These are phyloP conservation scores for Mola mola DNA, from an alignment of 2,113 vertebrate species.

Conservation along the genomic window DNA sequence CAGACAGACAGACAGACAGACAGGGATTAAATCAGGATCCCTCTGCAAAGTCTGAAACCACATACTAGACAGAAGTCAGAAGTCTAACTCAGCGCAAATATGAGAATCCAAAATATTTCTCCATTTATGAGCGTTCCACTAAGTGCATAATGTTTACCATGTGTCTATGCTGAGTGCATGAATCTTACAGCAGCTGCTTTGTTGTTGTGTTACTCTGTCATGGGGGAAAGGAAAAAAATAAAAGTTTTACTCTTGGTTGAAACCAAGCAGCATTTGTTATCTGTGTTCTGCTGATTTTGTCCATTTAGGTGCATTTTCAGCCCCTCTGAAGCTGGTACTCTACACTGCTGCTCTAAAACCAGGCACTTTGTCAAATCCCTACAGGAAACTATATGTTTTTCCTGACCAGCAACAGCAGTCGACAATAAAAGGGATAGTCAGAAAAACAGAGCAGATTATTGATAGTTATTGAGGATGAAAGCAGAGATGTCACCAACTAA, in stretches of 20 bases:
- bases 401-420: neutral
- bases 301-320: constrained; percentile 30
- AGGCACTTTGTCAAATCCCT: constrained; percentile 21
- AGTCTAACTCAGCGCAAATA: constrained; percentile 2
- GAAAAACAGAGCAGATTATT: too few species aligned
- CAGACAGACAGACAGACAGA: constrained; percentile 4
- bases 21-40: constrained; percentile 4
- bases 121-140: constrained; percentile 54
- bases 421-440: too few species aligned
- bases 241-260: constrained; percentile 16
- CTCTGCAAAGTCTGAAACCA: constrained; percentile 29
- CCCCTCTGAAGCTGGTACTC: too few species aligned
- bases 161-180: constrained; percentile 46
- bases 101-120: constrained; percentile 52
- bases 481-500: too few species aligned
- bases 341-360: constrained; percentile 13
- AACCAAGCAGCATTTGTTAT: constrained; percentile 39
- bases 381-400: neutral
- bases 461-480: too few species aligned
- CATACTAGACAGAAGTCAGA: constrained; percentile 18
- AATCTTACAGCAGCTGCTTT: constrained; percentile 38
- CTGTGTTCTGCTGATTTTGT: constrained; percentile 16
- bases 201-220: constrained; percentile 31
- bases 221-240: constrained; percentile 40
- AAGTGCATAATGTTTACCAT: constrained; percentile 72